A percentile compares a stretch with the other conserved stretches of the same genome.
These are phyloP conservation scores for Pharmacophagus antenor DNA, from an alignment of 2,888 invertebrate genomes.

Conservation along the genomic window DNA sequence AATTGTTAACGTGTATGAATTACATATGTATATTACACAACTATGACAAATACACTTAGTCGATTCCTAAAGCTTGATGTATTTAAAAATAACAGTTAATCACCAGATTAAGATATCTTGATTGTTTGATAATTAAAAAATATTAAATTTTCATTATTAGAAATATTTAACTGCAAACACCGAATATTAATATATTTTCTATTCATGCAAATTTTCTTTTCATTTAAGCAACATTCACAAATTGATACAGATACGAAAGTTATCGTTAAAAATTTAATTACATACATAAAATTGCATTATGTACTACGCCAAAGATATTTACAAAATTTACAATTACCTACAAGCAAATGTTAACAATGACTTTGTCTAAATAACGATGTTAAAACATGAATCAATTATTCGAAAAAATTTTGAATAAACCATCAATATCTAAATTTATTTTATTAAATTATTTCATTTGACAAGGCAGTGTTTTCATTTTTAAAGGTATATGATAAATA, in stretches of 20 bases:
- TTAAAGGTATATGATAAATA: not conserved
- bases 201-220: constrained; percentile 10
- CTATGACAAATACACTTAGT: not conserved
- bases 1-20: not conserved
- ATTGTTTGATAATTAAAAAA: not conserved
- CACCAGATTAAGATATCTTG: not conserved
- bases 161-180: constrained; percentile 12
- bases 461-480: constrained; percentile 13
- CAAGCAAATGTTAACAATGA: constrained; percentile 74
- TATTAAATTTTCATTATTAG: not conserved
- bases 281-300: constrained; percentile 17
- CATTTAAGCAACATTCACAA: constrained; percentile 21
- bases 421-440: constrained; percentile 19
- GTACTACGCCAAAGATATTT: constrained; percentile 47
- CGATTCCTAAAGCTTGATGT: not conserved
- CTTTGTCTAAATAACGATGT: constrained; percentile 36
- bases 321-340: constrained; percentile 70
- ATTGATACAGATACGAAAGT: constrained; percentile 7
- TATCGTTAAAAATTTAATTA: constrained; percentile 14
- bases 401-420: constrained; percentile 22
- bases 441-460: constrained; percentile 7
- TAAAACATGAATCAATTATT: constrained; percentile 23
- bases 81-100: not conserved
- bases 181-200: constrained; percentile 14
- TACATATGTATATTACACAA: not conserved